Percentiles rank a stretch among this genome's conserved stretches.
Conservation (phyloP, 1,140 invertebrate genomes). For the Aphidius gifuensis region DNA sequence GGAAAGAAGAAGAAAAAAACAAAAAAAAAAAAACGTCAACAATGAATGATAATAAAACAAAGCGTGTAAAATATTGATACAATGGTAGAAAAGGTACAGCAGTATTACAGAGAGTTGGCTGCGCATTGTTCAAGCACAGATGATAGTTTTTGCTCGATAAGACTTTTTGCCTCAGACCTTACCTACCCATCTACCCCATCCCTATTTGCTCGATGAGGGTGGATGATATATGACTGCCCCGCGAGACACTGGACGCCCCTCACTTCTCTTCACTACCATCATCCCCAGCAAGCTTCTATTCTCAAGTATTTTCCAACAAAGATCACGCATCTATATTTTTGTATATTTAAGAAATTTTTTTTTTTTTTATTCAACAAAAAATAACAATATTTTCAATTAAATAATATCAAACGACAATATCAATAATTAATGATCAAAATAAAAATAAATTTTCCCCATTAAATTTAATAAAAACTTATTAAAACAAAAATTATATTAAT, state of each 20-base stretch:
- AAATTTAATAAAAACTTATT: too few species aligned
- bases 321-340: conserved; percentile 15
- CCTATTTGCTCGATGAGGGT: conserved; percentile 35
- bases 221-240: conserved; percentile 56
- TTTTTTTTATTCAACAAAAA: background rate
- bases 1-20: too few species aligned
- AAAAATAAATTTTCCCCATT: background rate
- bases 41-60: background rate
- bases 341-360: conserved; percentile 10
- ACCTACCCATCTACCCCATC: conserved; percentile 34
- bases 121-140: conserved; percentile 46
- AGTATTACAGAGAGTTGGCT: conserved; percentile 48
- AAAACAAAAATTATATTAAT: background rate
- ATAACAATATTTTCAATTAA: background rate
- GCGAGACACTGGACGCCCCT: conserved; percentile 53
- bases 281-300: background rate
- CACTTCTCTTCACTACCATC: conserved; percentile 19
- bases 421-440: too few species aligned
- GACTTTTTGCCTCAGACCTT: conserved; percentile 45
- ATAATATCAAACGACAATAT: too few species aligned
- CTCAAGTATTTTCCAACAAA: conserved; percentile 27
- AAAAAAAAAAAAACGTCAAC: too few species aligned
- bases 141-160: conserved; percentile 54
- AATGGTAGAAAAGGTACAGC: conserved; percentile 28
- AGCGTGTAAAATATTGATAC: conserved; percentile 25